Evolutionary conservation across 2,888 invertebrate species (phyloP).

Genomic region (Hirudinaria manillensis): DNA sequence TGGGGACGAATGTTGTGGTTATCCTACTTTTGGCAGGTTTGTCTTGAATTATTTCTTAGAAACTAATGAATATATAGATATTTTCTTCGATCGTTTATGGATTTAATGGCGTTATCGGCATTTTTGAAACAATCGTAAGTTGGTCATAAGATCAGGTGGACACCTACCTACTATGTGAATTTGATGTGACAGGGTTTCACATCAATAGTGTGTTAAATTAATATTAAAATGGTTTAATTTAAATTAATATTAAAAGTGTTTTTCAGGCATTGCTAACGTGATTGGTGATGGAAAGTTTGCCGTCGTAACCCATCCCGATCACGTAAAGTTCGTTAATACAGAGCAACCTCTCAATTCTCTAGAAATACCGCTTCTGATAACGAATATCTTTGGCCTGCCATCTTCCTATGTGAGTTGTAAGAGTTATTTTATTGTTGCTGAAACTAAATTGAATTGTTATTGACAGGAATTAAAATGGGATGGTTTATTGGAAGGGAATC

Average conservation of each 20-base stretch:
- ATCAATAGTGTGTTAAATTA: neutral
- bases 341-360: neutral
- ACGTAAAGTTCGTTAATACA: slow-evolving; percentile 17
- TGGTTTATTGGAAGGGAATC: slow-evolving; percentile 28
- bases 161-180: neutral
- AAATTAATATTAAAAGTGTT: neutral
- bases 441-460: neutral
- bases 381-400: slow-evolving; percentile 19
- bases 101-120: too few species aligned
- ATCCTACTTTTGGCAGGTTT: too few species aligned
- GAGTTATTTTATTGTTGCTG: too few species aligned
- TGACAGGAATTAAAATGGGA: slow-evolving; percentile 20
- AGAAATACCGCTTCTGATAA: slow-evolving; percentile 18
- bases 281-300: neutral
- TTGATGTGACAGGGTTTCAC: neutral
- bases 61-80: too few species aligned
- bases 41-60: too few species aligned
- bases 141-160: too few species aligned
- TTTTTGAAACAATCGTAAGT: too few species aligned
- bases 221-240: neutral
- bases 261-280: slow-evolving; percentile 5
- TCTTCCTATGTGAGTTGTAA: slow-evolving; percentile 3
- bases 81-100: too few species aligned
- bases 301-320: neutral
- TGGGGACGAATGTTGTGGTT: too few species aligned